Evolutionary conservation across 1,140 invertebrate species (phyloP), one percentile per base, ranked within the genome.

Genomic region (Tetragnatha versicolor): DNA sequence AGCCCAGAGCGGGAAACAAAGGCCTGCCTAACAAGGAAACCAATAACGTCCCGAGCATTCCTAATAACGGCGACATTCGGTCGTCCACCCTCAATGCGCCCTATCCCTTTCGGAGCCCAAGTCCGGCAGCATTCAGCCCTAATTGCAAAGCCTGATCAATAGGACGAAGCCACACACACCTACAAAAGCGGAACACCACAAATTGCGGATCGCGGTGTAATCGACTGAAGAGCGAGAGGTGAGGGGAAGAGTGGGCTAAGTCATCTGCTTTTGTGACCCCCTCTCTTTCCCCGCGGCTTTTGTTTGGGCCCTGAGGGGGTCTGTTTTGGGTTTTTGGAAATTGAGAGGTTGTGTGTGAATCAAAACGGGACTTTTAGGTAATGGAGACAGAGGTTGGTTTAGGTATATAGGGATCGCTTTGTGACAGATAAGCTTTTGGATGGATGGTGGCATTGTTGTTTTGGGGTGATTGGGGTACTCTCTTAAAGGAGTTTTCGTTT

Each of bases 141-240:
- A 68, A 68, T 68, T 68, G 65, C 65, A 29, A 51, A 17, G 42
- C 3, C 65, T 68, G 65, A 68, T 68, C 65, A 68, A 68, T 68
- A 51, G 17, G 65, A 31, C 12, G 35, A 17, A n/a, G 39, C 25
- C 12, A 20, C 25, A 27, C 22, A n/a, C 61, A 65, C 17, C 47
- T 20, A 68, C 65, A 68, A 49, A 29, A 31, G 65, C 60, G 35
- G 60, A 63, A 63, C 35, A 39, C 65, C 65, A 68, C 65, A 68
- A 68, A 68, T 68, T 68, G 65, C 65, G 65, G 65, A 42, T 63
- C 37, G 14, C 17, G 17, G 20, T 33, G 22, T 49, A 68, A 68
- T 68, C 65, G 65, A 49, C 45, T 31, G 39, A n/a, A 22, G n/a
- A 37, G 6, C 9, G 2, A 2, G 17, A 31, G 7, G 3, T 51